Base-by-base conservation (phyloP, 2,797 vertebrate species). In the Percopsis omiscomaycus region DNA sequence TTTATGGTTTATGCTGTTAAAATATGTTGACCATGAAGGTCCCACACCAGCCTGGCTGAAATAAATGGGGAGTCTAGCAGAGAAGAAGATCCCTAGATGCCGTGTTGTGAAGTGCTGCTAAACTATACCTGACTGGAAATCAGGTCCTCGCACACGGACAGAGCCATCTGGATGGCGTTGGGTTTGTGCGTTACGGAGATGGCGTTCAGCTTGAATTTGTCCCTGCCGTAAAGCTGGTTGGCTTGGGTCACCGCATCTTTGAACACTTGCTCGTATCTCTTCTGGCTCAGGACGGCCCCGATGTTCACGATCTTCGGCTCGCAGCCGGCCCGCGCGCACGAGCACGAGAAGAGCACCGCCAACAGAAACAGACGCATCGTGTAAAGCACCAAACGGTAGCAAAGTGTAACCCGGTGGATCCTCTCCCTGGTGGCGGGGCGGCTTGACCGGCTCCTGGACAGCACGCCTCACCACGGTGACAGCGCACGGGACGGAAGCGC, bases 161-260 rank as follows among this genome's bases (percentile, higher is more conserved):
- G 93, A 61, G 97, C 97, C 97, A 98, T 98, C 90, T 98, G 96
- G 84, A 98, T 98, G 69, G 97, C 97, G 75, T 98, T 98, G 86
- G 94, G 94, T 79, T 96, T 97, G 89, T 98, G 97, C 29, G 96
- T 98, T 72, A 98, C 97, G 11, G 96, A 98, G 85, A 96, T 98
- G 84, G 96, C 97, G 46, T 95, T 98, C 82, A 98, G 93, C 85
- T 96, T 96, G 82, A 98, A 96, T 90, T 96, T 96, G 84, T 96
- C 95, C 71, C 95, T 89, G 78, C 96, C 96, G 56, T 96, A 95
- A 32, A 96, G 86, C 85, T 94, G 94, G 92, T 97, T 98, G 79
- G 96, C 95, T 78, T 95, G 94, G 73, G 89, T 93, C 85, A 98
- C 95, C 3, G 96, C 97, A 77, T 98, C 96, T 67, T 95, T 95